Conservation (phyloP, 2,888 invertebrate genomes). For the Xanthia togata region DNA sequence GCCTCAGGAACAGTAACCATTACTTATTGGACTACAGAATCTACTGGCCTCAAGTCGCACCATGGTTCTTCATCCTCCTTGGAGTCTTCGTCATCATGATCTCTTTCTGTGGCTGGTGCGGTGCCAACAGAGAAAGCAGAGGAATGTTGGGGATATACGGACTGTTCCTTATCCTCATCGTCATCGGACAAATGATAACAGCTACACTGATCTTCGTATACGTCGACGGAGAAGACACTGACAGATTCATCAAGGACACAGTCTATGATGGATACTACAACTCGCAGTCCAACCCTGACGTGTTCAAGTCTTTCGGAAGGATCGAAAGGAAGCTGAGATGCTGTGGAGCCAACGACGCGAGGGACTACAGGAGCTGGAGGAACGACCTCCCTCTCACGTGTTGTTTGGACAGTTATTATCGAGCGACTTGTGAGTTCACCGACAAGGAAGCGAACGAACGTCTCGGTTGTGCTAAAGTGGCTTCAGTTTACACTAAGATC, state of each 20-base stretch:
- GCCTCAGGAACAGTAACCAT: constrained; percentile 86
- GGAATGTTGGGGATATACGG: constrained; percentile 85
- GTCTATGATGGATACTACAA: constrained; percentile 89
- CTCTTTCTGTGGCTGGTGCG: constrained; percentile 87
- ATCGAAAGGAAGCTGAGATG: constrained; percentile 86
- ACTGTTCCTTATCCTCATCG: constrained; percentile 81
- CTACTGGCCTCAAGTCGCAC: constrained; percentile 88
- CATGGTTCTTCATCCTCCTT: constrained; percentile 87
- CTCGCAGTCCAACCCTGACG: constrained; percentile 85
- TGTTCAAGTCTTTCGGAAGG: constrained; percentile 83
- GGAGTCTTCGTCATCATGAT: constrained; percentile 85
- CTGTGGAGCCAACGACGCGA: constrained; percentile 87
- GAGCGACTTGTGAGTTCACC: constrained; percentile 86
- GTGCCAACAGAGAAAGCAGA: constrained; percentile 83
- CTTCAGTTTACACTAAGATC: constrained; percentile 87
- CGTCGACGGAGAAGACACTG: constrained; percentile 87
- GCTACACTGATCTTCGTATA: constrained; percentile 86
- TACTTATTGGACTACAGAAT: constrained; percentile 86
- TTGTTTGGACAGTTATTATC: constrained; percentile 85
- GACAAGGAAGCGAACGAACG: constrained; percentile 88
- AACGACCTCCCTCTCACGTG: constrained; percentile 86
- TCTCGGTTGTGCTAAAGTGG: constrained; percentile 88
- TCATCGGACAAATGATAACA: constrained; percentile 82
- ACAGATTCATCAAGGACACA: constrained; percentile 86
- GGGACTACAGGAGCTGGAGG: constrained; percentile 87